Conservation (phyloP, 2,113 vertebrate species). For the Empidonax traillii region DNA sequence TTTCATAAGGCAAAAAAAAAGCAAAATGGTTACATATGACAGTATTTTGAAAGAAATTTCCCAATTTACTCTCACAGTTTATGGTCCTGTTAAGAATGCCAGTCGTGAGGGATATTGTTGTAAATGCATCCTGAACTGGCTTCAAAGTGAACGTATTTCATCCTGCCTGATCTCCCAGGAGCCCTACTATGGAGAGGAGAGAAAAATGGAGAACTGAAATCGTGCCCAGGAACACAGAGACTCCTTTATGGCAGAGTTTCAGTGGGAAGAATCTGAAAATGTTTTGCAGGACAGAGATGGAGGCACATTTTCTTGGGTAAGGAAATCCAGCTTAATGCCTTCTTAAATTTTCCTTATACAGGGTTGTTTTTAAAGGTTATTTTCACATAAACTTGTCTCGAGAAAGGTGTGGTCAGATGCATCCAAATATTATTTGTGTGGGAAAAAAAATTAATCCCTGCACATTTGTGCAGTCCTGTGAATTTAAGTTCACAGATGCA, state of each 20-base stretch:
- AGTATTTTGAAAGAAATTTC: neutral
- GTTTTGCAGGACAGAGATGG: neutral
- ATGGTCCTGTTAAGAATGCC: neutral
- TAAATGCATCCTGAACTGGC: neutral
- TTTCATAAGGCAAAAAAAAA: neutral
- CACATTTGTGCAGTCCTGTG: fast-evolving
- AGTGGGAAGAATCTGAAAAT: neutral
- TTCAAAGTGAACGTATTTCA: neutral
- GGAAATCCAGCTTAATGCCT: neutral
- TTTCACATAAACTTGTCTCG: neutral
- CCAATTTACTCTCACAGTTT: neutral
- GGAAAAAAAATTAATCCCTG: neutral
- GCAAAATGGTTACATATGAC: neutral
- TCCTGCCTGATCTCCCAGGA: neutral
- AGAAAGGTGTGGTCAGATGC: neutral
- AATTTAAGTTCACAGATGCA: neutral
- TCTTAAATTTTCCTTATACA: neutral
- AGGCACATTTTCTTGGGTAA: neutral
- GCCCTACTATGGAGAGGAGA: neutral
- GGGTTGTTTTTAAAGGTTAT: neutral
- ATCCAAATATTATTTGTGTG: neutral
- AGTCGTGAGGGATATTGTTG: neutral
- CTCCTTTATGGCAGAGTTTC: neutral
- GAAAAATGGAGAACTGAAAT: neutral
- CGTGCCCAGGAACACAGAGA: neutral